Percentiles rank a stretch among this genome's conserved stretches.
phyloP scores from a whole-genome alignment of 2,113 vertebrate species.

The Prochilodus magdalenae region DNA sequence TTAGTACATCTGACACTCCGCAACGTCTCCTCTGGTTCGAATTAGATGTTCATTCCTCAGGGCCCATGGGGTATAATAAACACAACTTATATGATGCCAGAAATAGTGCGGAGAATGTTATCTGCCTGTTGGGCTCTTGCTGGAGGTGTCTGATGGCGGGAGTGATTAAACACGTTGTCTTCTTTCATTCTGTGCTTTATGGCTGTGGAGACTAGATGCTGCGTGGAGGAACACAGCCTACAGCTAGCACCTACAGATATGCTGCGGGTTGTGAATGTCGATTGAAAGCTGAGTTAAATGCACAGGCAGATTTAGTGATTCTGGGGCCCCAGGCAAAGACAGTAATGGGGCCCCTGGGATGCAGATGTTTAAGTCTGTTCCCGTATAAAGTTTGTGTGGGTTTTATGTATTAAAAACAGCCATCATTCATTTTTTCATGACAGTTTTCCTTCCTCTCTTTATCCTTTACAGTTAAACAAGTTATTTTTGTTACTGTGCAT shows the following conservation, averaged over 20 bases:
- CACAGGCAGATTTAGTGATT: too few species aligned
- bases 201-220: not conserved
- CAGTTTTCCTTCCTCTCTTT: too few species aligned
- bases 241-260: not conserved
- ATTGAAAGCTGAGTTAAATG: not conserved
- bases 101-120: constrained; percentile 57
- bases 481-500: too few species aligned
- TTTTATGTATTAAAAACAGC: too few species aligned
- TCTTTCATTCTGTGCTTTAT: constrained; percentile 36
- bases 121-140: constrained; percentile 44
- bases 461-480: too few species aligned
- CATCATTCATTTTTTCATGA: too few species aligned
- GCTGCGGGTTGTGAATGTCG: not conserved
- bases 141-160: constrained; percentile 41
- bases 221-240: not conserved
- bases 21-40: constrained; percentile 52
- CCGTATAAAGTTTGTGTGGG: too few species aligned
- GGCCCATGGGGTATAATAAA: constrained; percentile 53
- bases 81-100: constrained; percentile 53
- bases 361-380: too few species aligned
- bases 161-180: constrained; percentile 43
- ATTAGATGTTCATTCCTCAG: constrained; percentile 55
- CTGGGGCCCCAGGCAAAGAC: too few species aligned
- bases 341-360: too few species aligned
- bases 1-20: constrained; percentile 36